Conservation (phyloP, 2,888 invertebrate genomes). For the Troides aeacus region DNA sequence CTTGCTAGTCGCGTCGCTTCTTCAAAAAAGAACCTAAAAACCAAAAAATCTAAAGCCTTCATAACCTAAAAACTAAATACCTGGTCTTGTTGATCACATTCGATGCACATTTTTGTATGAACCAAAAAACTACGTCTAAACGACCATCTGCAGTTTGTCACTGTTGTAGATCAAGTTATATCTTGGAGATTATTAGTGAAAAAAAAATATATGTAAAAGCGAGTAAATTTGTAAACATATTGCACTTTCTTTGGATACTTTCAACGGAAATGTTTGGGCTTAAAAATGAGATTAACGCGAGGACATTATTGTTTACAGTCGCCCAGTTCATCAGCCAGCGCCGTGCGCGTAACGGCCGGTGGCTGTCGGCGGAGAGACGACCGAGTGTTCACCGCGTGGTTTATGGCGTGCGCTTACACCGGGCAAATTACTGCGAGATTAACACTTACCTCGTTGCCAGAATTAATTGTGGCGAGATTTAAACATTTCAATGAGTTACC, state of each 20-base stretch:
- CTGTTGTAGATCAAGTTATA: no score
- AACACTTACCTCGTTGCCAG: constrained; percentile 11
- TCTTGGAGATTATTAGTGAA: no score
- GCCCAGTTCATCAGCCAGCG: constrained; percentile 12
- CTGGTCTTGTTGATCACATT: no score
- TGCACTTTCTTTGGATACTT: not conserved
- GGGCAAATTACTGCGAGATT: constrained; percentile 14
- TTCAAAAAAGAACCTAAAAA: no score
- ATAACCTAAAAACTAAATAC: no score
- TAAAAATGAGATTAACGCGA: constrained; percentile 19
- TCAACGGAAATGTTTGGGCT: not conserved
- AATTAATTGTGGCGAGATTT: constrained; percentile 24
- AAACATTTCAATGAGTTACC: not conserved
- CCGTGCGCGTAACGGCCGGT: constrained; percentile 6
- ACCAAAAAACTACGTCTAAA: no score
- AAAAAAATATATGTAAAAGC: not conserved
- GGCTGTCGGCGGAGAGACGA: constrained; percentile 5
- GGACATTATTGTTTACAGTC: constrained; percentile 15
- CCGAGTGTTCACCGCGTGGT: constrained; percentile 6
- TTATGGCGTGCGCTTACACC: constrained; percentile 4
- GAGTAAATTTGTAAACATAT: not conserved
- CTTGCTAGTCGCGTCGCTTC: no score
- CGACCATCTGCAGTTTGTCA: no score
- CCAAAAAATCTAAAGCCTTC: no score
- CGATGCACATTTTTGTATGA: no score